Evolutionary conservation across 2,113 vertebrate species (phyloP).

Genomic region (Cardinalis cardinalis): DNA sequence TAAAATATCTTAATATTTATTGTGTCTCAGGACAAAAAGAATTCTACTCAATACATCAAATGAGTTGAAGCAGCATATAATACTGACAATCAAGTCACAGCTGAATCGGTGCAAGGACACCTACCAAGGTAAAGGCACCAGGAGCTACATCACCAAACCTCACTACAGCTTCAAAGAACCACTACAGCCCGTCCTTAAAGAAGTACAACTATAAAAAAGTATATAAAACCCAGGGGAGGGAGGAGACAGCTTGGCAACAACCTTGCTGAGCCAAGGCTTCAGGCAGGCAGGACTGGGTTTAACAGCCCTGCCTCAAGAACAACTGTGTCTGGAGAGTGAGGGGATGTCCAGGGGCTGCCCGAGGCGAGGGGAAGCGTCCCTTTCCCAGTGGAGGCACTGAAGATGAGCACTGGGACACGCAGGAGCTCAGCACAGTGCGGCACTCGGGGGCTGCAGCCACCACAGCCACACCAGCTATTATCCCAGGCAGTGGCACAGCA

Average conservation of each 20-base stretch:
- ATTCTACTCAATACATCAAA: conserved; percentile 53
- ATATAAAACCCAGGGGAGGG: conserved; percentile 36
- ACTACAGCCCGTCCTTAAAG: neutral
- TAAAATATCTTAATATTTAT: conserved; percentile 65
- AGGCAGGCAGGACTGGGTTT: neutral
- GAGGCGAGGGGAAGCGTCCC: neutral
- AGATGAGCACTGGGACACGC: neutral
- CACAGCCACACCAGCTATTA: neutral
- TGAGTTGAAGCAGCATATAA: conserved; percentile 56
- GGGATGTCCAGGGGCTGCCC: neutral
- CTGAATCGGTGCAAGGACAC: conserved; percentile 22
- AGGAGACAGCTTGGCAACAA: conserved; percentile 4
- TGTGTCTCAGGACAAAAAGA: conserved; percentile 49
- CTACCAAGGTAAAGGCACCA: conserved; percentile 48
- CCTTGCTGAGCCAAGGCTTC: neutral
- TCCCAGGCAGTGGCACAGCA: neutral
- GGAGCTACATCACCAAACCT: conserved; percentile 33
- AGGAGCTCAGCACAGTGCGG: fast-evolving
- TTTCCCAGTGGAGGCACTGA: neutral
- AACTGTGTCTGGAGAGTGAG: fast-evolving
- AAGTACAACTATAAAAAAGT: conserved; percentile 46
- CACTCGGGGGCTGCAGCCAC: neutral
- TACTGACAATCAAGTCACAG: conserved; percentile 61
- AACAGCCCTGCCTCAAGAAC: neutral
- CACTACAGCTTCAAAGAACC: conserved; percentile 35